Evolutionary conservation across 2,888 invertebrate genomes (phyloP).

Genomic region (Polydrusus tereticollis): DNA sequence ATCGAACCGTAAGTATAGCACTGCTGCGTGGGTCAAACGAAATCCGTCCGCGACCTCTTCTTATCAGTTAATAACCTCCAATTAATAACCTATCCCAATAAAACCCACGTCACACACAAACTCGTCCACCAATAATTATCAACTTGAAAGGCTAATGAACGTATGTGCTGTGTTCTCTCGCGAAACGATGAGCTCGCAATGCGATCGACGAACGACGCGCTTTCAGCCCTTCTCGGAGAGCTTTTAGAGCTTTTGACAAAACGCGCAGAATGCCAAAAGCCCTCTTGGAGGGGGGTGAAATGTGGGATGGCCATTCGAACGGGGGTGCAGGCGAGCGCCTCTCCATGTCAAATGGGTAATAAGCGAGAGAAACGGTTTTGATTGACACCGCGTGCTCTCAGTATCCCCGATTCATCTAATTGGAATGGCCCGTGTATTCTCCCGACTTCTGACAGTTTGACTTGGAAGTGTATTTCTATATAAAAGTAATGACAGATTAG

Average conservation of each 20-base stretch:
- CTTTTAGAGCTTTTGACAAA: slow-evolving; percentile 44
- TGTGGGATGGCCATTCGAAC: slow-evolving; percentile 43
- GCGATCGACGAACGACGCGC: slow-evolving; percentile 28
- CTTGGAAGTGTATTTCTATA: slow-evolving; percentile 9
- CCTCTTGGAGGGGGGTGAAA: slow-evolving; percentile 32
- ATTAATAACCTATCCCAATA: slow-evolving; percentile 38
- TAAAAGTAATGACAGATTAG: background rate
- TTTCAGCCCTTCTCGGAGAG: slow-evolving; percentile 38
- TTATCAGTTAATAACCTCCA: slow-evolving; percentile 39
- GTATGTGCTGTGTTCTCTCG: slow-evolving; percentile 20
- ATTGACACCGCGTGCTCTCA: slow-evolving; percentile 45
- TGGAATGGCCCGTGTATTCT: slow-evolving; percentile 42
- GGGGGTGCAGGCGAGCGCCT: slow-evolving; percentile 40
- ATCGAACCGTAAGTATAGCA: slow-evolving; percentile 22
- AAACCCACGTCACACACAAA: slow-evolving; percentile 30
- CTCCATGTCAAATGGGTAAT: slow-evolving; percentile 48
- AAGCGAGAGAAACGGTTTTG: slow-evolving; percentile 48
- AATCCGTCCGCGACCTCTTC: background rate
- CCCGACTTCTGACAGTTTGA: slow-evolving; percentile 41
- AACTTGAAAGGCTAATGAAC: slow-evolving; percentile 9
- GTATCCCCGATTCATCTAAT: slow-evolving; percentile 45
- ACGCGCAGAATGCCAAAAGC: slow-evolving; percentile 46
- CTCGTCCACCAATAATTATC: background rate
- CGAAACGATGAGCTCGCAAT: slow-evolving; percentile 33
- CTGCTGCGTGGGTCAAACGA: slow-evolving; percentile 22